Base-by-base conservation (phyloP, 2,113 vertebrate species). In the Brachyistius frenatus region DNA sequence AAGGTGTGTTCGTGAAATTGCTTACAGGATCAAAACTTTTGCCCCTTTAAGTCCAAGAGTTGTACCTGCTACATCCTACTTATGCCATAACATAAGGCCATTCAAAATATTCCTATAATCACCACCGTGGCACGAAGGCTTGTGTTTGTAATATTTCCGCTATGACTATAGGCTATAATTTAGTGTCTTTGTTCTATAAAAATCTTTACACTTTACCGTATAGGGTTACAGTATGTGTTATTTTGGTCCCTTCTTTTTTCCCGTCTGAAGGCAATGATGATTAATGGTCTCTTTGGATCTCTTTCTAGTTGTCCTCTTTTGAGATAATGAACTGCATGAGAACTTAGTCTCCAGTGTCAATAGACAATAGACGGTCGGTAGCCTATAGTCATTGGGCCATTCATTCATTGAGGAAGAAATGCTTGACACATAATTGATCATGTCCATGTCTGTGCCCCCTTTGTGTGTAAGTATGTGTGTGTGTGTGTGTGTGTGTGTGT, bases 371-470 rank as follows among this genome's bases (percentile, higher is more conserved):
- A 16, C 77, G 73, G 86, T 88, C 87, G 89, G 90, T 92, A 91
- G 88, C 83, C 89, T 86, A 83, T 92, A 92, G 91, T 91, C 91
- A 86, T 64, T 80, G 82, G 66, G 81, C 89, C 77, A 91, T 91
- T 90, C 90, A 91, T 86, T 91, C 90, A 88, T 57, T 83, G 79
- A 90, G 78, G 88, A 86, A 84, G 86, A 90, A 92, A 93, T 92
- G 92, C 91, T 91, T 91, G 92, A 92, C 93, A 92, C 87, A 92
- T 94, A 93, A 93, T 93, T 93, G 91, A 94, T 93, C 91, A 91
- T 93, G 90, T 92, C 91, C 91, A 86, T 92, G 89, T 91, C 92
- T 90, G 79, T 92, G 93, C 88, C 88, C 89, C 90, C 60, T 87
- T 93, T 94, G 91, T 93, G 85, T 57, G 78, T 36, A 52, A 72